Evolutionary conservation across 2,888 invertebrate genomes (phyloP), one percentile per base, ranked within the genome.

Genomic region (Tenthredo mesomela): DNA sequence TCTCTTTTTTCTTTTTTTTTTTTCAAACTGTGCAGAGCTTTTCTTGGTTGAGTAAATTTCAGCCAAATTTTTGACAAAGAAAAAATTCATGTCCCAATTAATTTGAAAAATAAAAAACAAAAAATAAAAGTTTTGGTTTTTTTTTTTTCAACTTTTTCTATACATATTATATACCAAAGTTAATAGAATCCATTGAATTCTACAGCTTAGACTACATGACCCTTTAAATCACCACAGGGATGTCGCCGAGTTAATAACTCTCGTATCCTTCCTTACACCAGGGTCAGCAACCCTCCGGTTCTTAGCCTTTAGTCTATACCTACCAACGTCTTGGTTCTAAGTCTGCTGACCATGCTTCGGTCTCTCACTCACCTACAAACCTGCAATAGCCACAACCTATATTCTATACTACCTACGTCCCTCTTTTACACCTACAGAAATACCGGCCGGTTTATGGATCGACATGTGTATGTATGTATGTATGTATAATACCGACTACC

Each of bases 401-500:
- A 37, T 70, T 40, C n/a, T n/a, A 18, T n/a, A 18, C 50, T 6
- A 77, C 18, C 77, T 21, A 47, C 21, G 12, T 25, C n/a, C 50
- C 25, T 33, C 50, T 77, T 77, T 54, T 50, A 77, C 77, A 50
- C 54, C 77, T 50, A 40, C 77, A 54, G 29, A n/a, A 54, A 77
- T n/a, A 54, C 50, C 9, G 21, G 9, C 7, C 18, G 54, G 50
- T 33, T 15, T 47, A 75, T 33, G 37, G 37, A 37, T 70, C 25
- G 37, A 37, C 40, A 12, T 77, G 25, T 77, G 47, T 58, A 58
- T 1, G 18, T 18, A 29, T 15, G 54, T 40, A 37, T 33, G 29
- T 77, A 77, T 5, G 33, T 77, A 12, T 9, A 43, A 78, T 58
- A 37, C 12, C 2, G 84, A 88, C 86, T 90, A 89, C 88, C 40